These are phyloP conservation scores for Lochmaea capreae DNA, from an alignment of 2,888 invertebrate genomes.

Conservation along the genomic window DNA sequence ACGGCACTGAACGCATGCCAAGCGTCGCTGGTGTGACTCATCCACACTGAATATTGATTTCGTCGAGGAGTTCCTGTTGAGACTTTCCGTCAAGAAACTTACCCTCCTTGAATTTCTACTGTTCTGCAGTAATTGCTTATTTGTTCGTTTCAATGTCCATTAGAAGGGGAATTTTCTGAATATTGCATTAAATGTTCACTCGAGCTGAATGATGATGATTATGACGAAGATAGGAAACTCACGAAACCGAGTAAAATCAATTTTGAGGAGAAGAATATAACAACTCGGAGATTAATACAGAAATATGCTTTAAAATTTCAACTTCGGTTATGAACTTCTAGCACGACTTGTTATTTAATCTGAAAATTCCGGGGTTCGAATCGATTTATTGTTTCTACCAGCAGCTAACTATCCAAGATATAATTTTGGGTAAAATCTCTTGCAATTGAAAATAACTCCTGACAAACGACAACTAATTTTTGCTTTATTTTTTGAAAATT, in stretches of 20 bases:
- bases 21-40: conserved; percentile 36
- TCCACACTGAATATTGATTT: conserved; percentile 47
- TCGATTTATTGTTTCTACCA: not conserved
- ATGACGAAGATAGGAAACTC: conserved; percentile 29
- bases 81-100: conserved; percentile 40
- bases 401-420: not conserved
- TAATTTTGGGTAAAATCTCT: not conserved
- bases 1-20: conserved; percentile 16
- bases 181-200: conserved; percentile 36
- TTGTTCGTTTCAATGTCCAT: conserved; percentile 37
- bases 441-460: too few relatives aligned
- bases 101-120: conserved; percentile 34
- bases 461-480: too few relatives aligned
- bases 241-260: conserved; percentile 32
- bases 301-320: conserved; percentile 21
- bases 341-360: not conserved
- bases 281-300: conserved; percentile 23
- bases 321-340: conserved; percentile 16
- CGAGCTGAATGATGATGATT: conserved; percentile 30
- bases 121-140: conserved; percentile 36
- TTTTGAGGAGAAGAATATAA: conserved; percentile 17
- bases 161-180: conserved; percentile 35
- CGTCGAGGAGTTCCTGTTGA: conserved; percentile 43
- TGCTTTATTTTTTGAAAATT: too few relatives aligned
- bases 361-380: not conserved